A percentile compares a stretch with the other conserved stretches of the same genome.
Evolutionary conservation across 2,888 invertebrate species (phyloP).

Genomic region (Azorinus chamasolen): DNA sequence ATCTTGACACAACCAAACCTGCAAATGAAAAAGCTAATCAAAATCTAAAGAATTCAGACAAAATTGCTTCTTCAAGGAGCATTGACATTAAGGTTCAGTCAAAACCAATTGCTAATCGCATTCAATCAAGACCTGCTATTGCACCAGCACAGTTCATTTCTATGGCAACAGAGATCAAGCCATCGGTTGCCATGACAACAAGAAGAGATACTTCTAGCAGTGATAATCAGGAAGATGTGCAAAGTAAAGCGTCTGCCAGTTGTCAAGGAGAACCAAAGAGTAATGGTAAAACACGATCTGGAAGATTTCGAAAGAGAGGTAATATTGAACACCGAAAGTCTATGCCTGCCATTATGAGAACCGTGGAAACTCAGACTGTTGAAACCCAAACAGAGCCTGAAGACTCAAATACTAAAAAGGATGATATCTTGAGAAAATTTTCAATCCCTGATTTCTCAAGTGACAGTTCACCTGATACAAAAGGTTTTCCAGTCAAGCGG

Average conservation of each 20-base stretch:
- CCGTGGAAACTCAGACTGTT: constrained; percentile 70
- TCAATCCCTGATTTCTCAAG: constrained; percentile 39
- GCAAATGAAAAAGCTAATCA: constrained; percentile 6
- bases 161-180: constrained; percentile 53
- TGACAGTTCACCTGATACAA: constrained; percentile 62
- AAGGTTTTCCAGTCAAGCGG: constrained; percentile 44
- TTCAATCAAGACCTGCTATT: too few relatives aligned
- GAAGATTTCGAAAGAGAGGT: constrained; percentile 53
- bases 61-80: constrained; percentile 31
- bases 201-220: constrained; percentile 34
- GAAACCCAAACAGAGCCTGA: constrained; percentile 64
- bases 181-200: constrained; percentile 30
- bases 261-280: constrained; percentile 20
- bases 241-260: neutral
- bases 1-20: constrained; percentile 39
- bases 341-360: constrained; percentile 70
- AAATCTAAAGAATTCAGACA: constrained; percentile 14
- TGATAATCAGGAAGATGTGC: constrained; percentile 28
- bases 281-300: constrained; percentile 52
- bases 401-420: constrained; percentile 42
- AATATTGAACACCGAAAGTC: constrained; percentile 70
- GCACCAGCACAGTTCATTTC: constrained; percentile 27
- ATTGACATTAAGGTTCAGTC: constrained; percentile 52
- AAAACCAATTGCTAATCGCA: constrained; percentile 13
- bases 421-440: constrained; percentile 34